Base-by-base conservation (phyloP, 2,113 vertebrate genomes). In the Amblyornis subalaris region DNA sequence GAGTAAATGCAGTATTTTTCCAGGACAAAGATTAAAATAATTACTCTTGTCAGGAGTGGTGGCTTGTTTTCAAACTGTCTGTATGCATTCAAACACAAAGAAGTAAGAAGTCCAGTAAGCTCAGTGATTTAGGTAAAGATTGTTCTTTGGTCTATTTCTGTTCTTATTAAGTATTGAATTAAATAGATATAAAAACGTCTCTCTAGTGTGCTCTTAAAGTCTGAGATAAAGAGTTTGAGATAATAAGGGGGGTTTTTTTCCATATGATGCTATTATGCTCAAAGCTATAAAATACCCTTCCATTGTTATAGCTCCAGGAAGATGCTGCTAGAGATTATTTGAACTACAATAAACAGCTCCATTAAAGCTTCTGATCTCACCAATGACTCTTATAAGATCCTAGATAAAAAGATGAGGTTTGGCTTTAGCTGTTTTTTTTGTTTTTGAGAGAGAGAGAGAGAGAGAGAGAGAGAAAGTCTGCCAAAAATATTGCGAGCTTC, bases 231-330 rank as follows among this genome's bases (percentile, higher is more conserved):
- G 78, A 85, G 54, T 70, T 62, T 73, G 53, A 71, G 81, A 95
- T 89, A 95, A 95, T 62, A 90, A 92, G 93, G 74, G 69, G 65
- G 74, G 44, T 3, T 53, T 90, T 90, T 86, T 77, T 48, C 81
- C 29, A 53, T 89, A 85, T 79, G 80, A 94, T 60, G 35, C 54
- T 92, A 88, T 95, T 96, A 94, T 92, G 17, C 87, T 94, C 79
- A 75, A 73, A 94, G 88, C 96, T 93, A 88, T 91, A 95, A 97
- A 96, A 94, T 84, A 91, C 45, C 12, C 40, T 77, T 70, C 72
- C 61, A 83, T 95, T 96, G 96, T 95, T 94, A 80, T 0, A 90
- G 36, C 64, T 94, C 64, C 71, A 90, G 90, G 75, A 96, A 96
- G 91, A 91, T 95, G 74, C 75, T 5, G 35, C 44, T 90, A 93